Percentiles rank a stretch among this genome's conserved stretches.
These are phyloP conservation scores for Lasioglossum pauxillum DNA, from an alignment of 2,888 invertebrate genomes.

Conservation along the genomic window DNA sequence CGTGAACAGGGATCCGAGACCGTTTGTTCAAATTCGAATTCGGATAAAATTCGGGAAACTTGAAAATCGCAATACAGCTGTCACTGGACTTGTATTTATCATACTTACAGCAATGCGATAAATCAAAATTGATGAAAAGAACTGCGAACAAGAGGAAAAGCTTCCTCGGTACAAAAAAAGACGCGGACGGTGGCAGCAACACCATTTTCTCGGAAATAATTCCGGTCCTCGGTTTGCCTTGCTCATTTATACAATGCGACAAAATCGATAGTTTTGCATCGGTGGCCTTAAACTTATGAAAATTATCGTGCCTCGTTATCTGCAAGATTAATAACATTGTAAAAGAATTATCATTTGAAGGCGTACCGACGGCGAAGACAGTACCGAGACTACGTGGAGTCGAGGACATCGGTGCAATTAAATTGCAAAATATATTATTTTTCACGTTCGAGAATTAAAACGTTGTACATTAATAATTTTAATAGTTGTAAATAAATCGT, in stretches of 20 bases:
- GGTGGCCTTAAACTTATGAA: slow-evolving; percentile 30
- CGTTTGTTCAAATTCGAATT: not conserved
- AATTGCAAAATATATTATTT: not conserved
- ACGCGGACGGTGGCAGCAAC: no score
- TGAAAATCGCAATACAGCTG: not conserved
- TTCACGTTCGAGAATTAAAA: not conserved
- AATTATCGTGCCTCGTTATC: slow-evolving; percentile 7
- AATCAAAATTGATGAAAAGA: not conserved
- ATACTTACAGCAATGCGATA: slow-evolving; percentile 20
- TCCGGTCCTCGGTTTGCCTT: not conserved
- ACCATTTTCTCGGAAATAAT: not conserved
- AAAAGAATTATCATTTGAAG: slow-evolving; percentile 23
- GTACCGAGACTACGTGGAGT: not conserved
- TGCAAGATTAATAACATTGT: not conserved
- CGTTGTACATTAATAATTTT: no score
- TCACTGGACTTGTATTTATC: not conserved
- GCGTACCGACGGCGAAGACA: not conserved
- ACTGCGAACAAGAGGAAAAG: not conserved
- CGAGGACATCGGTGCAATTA: not conserved
- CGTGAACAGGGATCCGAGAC: not conserved
- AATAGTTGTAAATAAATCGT: no score
- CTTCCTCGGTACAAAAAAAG: not conserved
- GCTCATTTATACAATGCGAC: not conserved
- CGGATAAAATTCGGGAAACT: not conserved
- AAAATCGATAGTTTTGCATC: not conserved